Evolutionary conservation across 2,113 vertebrate genomes (phyloP).

Genomic region (Cygnus buccinator): DNA sequence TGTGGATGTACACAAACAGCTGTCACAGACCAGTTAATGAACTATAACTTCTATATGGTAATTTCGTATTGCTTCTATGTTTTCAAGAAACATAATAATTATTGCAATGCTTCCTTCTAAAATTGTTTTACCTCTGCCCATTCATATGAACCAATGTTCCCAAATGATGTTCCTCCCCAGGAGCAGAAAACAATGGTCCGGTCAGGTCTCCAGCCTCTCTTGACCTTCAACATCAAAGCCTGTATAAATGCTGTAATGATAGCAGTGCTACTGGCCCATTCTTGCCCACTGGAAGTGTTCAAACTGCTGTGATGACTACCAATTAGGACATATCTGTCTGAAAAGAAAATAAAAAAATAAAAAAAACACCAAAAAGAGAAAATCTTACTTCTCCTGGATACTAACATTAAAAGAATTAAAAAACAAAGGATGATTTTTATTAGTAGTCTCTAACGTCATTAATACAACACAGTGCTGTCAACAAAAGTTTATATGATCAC

Average conservation of each 20-base stretch:
- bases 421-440: not conserved
- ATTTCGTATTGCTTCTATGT: rapidly evolving
- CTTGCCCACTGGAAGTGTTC: conserved; percentile 59
- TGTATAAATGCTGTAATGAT: conserved; percentile 86
- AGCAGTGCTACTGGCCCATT: conserved; percentile 84
- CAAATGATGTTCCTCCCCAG: conserved; percentile 86
- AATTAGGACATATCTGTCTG: conserved; percentile 89
- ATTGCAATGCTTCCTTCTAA: rapidly evolving
- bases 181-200: conserved; percentile 90
- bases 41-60: rapidly evolving
- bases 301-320: conserved; percentile 83
- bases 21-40: not conserved
- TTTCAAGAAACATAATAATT: not conserved
- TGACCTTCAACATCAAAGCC: conserved; percentile 81
- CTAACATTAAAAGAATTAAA: not conserved
- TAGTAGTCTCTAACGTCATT: not conserved
- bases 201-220: conserved; percentile 87
- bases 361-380: not conserved
- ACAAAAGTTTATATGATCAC: not conserved
- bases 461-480: not conserved
- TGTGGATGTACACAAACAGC: not conserved
- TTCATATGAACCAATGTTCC: conserved; percentile 91
- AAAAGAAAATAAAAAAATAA: not conserved
- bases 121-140: conserved; percentile 89
- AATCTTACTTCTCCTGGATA: not conserved